Conservation (phyloP, 2,113 vertebrate species). For the Callipepla californica region DNA sequence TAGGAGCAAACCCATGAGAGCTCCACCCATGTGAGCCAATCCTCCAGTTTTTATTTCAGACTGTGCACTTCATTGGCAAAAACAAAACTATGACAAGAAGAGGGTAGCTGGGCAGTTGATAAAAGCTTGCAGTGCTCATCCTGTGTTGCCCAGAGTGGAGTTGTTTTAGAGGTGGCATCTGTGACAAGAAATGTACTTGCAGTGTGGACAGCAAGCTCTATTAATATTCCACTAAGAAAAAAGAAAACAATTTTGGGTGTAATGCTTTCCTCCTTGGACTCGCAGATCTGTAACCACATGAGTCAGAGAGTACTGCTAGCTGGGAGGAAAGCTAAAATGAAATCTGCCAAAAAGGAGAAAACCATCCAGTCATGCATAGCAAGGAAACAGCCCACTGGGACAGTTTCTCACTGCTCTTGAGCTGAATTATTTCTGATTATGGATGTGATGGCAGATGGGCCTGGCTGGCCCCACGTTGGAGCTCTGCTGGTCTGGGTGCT, state of each 20-base stretch:
- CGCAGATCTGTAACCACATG: background rate
- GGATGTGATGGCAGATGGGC: background rate
- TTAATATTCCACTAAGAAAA: background rate
- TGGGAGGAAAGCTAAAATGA: constrained; percentile 18
- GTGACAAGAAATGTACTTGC: background rate
- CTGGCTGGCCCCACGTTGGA: background rate
- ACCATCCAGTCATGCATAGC: background rate
- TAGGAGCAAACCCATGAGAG: constrained; percentile 7
- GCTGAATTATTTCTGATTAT: background rate
- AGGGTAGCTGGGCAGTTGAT: background rate
- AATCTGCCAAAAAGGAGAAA: background rate
- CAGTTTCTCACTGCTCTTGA: background rate
- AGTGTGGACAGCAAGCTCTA: background rate
- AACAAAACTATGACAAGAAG: background rate
- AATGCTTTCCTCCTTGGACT: constrained; percentile 27
- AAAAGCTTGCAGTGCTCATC: background rate
- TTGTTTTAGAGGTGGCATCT: background rate
- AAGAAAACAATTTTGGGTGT: constrained; percentile 1
- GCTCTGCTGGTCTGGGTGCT: background rate
- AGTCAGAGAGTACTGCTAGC: constrained; percentile 29
- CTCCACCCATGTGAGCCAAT: background rate
- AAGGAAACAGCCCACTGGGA: background rate
- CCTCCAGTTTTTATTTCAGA: background rate
- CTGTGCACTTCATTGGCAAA: background rate
- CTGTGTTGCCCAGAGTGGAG: background rate